Conservation (phyloP, 92 coral and sea anemone genomes). For the Actinostola sp. region DNA sequence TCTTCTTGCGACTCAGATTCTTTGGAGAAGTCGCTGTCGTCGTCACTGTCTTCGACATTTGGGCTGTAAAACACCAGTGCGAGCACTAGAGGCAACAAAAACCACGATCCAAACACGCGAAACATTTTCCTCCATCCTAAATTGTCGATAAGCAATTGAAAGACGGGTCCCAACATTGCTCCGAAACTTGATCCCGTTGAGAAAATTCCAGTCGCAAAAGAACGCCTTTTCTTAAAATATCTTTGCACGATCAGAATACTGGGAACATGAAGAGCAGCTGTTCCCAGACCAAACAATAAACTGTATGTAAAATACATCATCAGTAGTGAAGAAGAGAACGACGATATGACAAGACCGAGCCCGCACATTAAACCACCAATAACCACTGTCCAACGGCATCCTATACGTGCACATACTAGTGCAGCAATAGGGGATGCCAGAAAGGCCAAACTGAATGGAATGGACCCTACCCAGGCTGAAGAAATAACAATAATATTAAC, state of each 20-base stretch:
- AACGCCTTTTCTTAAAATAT: conserved; percentile 52
- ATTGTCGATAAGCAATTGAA: conserved; percentile 47
- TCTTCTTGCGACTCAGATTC: not conserved
- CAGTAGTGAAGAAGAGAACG: conserved; percentile 36
- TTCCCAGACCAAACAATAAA: conserved; percentile 54
- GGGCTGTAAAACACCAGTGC: conserved; percentile 40
- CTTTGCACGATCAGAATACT: conserved; percentile 42
- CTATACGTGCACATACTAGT: conserved; percentile 41
- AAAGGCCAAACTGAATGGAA: conserved; percentile 34
- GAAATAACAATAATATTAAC: no score
- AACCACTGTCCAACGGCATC: conserved; percentile 49
- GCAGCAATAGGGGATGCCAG: conserved; percentile 48
- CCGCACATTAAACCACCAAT: conserved; percentile 43
- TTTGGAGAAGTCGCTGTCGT: not conserved
- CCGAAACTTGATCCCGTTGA: conserved; percentile 69
- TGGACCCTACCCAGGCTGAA: conserved; percentile 74
- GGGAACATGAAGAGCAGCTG: conserved; percentile 38
- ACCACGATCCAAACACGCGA: conserved; percentile 51
- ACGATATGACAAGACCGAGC: conserved; percentile 40
- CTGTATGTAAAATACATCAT: conserved; percentile 60
- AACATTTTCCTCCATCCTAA: conserved; percentile 63
- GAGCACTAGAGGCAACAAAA: conserved; percentile 27
- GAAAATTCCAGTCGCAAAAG: conserved; percentile 67
- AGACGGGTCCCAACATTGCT: conserved; percentile 53
- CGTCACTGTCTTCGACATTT: conserved; percentile 8